phyloP scores from a whole-genome alignment of 2,113 vertebrate species.

The Jacana jacana region DNA sequence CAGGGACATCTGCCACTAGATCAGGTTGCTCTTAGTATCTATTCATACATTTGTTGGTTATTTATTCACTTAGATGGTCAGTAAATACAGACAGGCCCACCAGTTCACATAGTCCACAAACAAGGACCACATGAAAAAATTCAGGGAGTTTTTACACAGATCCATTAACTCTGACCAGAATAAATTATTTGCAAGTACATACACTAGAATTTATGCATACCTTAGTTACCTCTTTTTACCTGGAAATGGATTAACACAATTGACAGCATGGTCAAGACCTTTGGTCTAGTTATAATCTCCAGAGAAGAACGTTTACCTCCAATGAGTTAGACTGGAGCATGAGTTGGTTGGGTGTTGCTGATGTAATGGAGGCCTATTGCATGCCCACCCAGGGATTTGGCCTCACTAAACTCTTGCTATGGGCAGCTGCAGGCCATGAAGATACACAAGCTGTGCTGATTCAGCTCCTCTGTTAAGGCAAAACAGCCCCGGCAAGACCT shows the following conservation, averaged over 20 bases:
- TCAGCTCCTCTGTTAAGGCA: background rate
- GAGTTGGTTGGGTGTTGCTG: background rate
- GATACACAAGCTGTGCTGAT: background rate
- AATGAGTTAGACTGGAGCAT: background rate
- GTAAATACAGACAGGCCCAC: background rate
- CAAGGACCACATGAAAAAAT: background rate
- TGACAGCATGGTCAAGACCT: background rate
- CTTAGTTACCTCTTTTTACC: background rate
- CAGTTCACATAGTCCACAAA: background rate
- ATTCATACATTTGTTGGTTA: background rate
- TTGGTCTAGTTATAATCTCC: background rate
- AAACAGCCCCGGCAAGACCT: background rate
- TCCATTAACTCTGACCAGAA: background rate
- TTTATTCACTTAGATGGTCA: background rate
- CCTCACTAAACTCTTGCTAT: background rate
- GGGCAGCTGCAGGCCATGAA: background rate
- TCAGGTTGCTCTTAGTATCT: background rate
- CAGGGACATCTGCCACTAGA: background rate
- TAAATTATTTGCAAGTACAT: background rate
- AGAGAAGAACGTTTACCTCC: background rate
- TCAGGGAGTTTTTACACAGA: background rate
- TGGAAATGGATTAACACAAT: background rate
- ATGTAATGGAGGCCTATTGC: background rate
- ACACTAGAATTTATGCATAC: background rate
- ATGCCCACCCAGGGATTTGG: accelerated